Conservation (phyloP, 2,113 vertebrate genomes). For the Ailuropoda melanoleuca region DNA sequence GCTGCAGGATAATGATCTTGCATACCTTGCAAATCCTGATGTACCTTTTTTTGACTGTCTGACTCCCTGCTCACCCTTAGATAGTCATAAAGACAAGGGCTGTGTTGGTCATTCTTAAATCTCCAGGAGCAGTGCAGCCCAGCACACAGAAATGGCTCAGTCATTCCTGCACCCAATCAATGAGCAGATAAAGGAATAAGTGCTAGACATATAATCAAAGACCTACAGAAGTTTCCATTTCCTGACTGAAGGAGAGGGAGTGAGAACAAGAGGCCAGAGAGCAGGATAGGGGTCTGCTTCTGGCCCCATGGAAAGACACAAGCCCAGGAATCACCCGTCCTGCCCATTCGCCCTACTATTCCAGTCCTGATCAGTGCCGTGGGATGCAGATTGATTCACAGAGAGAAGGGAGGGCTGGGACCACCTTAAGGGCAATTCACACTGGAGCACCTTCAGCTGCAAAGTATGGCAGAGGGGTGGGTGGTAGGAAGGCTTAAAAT, state of each 20-base stretch:
- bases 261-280: background rate
- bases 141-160: background rate
- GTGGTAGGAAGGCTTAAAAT: background rate
- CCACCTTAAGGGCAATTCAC: background rate
- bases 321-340: background rate
- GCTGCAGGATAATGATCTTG: background rate
- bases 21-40: background rate
- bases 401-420: background rate
- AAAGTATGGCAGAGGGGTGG: background rate
- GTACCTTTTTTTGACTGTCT: background rate
- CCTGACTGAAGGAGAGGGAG: background rate
- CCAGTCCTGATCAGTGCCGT: rapidly evolving
- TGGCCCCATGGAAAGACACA: rapidly evolving
- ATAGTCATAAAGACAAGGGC: background rate
- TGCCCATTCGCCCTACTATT: no score
- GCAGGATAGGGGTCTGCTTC: rapidly evolving
- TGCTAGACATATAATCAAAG: background rate
- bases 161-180: background rate
- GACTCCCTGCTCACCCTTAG: background rate
- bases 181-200: background rate
- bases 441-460: background rate
- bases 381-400: background rate
- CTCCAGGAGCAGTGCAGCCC: background rate
- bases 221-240: background rate
- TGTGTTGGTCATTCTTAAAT: background rate